Evolutionary conservation across 2,888 invertebrate genomes (phyloP), one percentile per base, ranked within the genome.

Genomic region (Vannuccia rotundouncinata): DNA sequence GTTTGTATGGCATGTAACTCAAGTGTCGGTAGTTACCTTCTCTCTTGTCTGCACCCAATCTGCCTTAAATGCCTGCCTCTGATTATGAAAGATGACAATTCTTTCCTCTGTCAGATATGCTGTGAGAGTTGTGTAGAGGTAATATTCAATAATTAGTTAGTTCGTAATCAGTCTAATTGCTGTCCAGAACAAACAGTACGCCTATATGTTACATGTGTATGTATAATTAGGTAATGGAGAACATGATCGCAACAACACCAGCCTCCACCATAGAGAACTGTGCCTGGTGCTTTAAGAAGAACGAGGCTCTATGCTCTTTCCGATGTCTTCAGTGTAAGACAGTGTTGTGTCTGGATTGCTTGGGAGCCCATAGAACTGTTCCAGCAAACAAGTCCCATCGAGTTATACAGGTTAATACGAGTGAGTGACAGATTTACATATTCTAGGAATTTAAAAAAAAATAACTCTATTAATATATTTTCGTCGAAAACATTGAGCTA

Each of bases 221-320:
- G n/a, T n/a, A n/a, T n/a, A n/a, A n/a, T n/a, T n/a, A 66, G 66
- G 66, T 66, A 66, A 66, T 66, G 66, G 66, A 66, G 66, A 66
- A 66, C 66, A 66, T 66, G 66, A 17, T 66, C 10, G 66, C 22
- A 5, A 66, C 66, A n/a, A 5, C 66, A 2, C 10, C 5, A 5
- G 22, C 13, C 2, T 5, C 22, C 2, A 5, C 66, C 5, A 2
- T 66, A 27, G 66, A 66, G 66, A 27, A 5, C 10, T 66, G 66
- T 22, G 5, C 66, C 10, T 66, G 66, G 66, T 66, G 66, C 66
- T 66, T 66, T 27, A 66, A 66, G 66, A 5, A n/a, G 66, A 66
- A 27, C 25, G 2, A 22, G 17, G 25, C 66, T 5, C 66, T 27
- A 17, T 66, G 25, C 25, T 66, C 66, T 2, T 66, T 66, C 66